Evolutionary conservation across 2,888 invertebrate species (phyloP).

Genomic region (Himalopsyche kuldschensis): DNA sequence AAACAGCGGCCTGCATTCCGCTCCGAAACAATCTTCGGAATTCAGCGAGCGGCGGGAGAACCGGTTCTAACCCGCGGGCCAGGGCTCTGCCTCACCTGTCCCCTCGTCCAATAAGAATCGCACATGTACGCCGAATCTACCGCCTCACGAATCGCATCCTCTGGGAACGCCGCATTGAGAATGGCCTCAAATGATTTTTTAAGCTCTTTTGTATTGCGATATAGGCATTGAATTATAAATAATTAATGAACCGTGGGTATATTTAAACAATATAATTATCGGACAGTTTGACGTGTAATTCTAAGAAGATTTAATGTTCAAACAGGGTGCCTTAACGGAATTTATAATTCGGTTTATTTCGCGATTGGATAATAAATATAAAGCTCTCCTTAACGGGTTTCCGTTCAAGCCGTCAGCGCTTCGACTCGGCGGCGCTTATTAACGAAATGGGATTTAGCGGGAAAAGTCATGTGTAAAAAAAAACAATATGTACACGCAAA

Average conservation of each 20-base stretch:
- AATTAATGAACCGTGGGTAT: no score
- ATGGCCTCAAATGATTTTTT: no score
- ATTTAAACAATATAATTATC: no score
- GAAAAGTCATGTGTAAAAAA: neutral
- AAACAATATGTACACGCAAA: neutral
- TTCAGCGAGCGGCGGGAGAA: slow-evolving; percentile 18
- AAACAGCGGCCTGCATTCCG: neutral
- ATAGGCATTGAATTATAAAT: no score
- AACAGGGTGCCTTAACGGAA: no score
- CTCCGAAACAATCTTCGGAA: slow-evolving; percentile 14
- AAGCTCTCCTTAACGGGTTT: neutral
- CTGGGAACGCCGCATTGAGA: neutral
- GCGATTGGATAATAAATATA: neutral
- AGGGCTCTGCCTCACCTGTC: neutral
- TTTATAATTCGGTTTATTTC: no score
- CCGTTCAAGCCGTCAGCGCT: neutral
- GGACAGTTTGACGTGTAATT: no score
- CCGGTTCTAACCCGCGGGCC: slow-evolving; percentile 14
- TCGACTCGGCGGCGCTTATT: neutral
- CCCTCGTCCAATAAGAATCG: neutral
- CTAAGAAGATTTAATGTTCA: no score
- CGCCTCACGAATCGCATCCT: neutral
- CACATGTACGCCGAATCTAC: neutral
- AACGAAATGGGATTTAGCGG: neutral
- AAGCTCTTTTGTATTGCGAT: no score